A percentile compares a stretch with the other conserved stretches of the same genome.
Conservation (phyloP, 2,797 vertebrate species). For the Chaunax sp. region DNA sequence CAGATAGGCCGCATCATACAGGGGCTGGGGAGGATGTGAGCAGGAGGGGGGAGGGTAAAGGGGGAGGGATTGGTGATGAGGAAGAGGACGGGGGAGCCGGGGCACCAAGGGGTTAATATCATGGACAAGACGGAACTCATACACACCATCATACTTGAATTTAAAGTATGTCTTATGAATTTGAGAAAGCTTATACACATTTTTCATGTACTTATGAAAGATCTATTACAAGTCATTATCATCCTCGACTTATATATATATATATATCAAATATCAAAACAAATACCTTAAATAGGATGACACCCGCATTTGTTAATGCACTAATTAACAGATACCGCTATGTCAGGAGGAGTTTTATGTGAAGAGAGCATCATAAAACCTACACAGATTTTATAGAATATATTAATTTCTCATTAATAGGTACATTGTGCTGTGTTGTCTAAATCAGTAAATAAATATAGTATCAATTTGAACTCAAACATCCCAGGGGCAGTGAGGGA, state of each 20-base stretch:
- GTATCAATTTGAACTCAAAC: conserved; percentile 51
- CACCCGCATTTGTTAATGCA: no score
- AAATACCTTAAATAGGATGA: no score
- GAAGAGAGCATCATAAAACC: no score
- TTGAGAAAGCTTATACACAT: conserved; percentile 30
- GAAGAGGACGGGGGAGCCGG: conserved; percentile 39
- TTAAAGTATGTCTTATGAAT: conserved; percentile 12
- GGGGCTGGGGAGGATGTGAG: conserved; percentile 85
- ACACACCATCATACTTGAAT: conserved; percentile 48
- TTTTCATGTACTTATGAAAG: conserved; percentile 30
- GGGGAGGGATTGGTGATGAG: conserved; percentile 31
- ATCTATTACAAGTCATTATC: no score
- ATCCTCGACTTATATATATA: no score
- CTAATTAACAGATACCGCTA: no score
- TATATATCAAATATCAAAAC: no score
- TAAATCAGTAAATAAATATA: conserved; percentile 8
- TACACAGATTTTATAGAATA: no score
- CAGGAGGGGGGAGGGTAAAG: conserved; percentile 36
- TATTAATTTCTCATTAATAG: no score
- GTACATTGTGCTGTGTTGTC: neutral
- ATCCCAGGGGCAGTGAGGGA: conserved; percentile 49
- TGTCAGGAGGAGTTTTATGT: no score
- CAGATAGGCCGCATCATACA: conserved; percentile 97
- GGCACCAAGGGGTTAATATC: conserved; percentile 75
- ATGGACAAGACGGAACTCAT: conserved; percentile 64